Evolutionary conservation across 1,140 invertebrate species (phyloP), one percentile per base, ranked within the genome.

Genomic region (Cyclina sinensis): DNA sequence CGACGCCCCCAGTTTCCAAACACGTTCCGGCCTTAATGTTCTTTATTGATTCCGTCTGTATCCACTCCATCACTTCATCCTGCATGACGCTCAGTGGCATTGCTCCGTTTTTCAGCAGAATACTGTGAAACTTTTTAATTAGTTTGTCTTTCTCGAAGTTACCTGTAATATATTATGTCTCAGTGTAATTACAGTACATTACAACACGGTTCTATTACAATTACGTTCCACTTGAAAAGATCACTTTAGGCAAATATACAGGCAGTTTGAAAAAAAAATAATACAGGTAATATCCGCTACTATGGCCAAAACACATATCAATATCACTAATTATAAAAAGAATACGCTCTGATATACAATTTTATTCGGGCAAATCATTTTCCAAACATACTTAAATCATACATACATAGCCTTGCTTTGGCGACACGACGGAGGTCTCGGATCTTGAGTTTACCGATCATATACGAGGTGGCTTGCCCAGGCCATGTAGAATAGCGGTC

Each of bases 401-500:
- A 70, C 65, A 37, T 90, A 93, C 95, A 95, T 27, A 96, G 86
- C 51, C 86, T 91, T n/a, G 87, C 90, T 70, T 94, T 89, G 0
- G 95, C 94, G 78, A 90, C 94, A 27, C 91, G 85, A 43, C 96
- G 88, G 3, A 96, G 83, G 51, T 95, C 92, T 74, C 93, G 95
- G 12, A 96, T 95, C 90, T 95, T 95, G 0, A 96, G 80, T 89
- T 96, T 95, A 0, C 96, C 96, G 35, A 96, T 94, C 83, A 95
- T 96, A 88, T 96, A 96, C 0, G 95, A 90, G 51, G 94, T 95
- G 1, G 96, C 95, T 85, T 96, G 94, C 0, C 95, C 96, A 3
- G 96, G 96, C 95, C 94, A 95, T 0, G 95, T 94, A 65, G 96
- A 94, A 90, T 96, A 96, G 4, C 96, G 91, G 62, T 96, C 92